Evolutionary conservation across 30 jellyfish, hydroid and myxozoan genomes (phyloP).

Genomic region (Pseudorhiza aurosa): DNA sequence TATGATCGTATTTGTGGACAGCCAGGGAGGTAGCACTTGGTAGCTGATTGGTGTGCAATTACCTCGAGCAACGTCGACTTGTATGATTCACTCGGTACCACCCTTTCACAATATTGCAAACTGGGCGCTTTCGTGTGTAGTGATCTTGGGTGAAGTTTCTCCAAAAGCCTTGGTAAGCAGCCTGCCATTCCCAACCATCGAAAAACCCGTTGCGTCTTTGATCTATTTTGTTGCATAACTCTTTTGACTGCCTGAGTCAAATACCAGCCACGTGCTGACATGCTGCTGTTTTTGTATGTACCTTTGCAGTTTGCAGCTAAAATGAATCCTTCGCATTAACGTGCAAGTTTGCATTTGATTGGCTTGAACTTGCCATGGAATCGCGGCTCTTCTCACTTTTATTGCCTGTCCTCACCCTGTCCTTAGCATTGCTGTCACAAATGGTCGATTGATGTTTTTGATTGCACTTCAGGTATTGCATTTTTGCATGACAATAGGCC

Average conservation of each 20-base stretch:
- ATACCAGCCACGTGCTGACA: neutral
- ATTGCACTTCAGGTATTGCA: neutral
- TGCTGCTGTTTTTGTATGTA: neutral
- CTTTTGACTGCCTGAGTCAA: constrained; percentile 23
- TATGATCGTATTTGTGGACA: constrained; percentile 4
- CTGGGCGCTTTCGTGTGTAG: constrained; percentile 11
- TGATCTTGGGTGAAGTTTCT: constrained; percentile 4
- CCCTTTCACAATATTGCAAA: neutral
- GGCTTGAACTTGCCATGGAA: neutral
- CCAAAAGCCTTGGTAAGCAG: constrained; percentile 28
- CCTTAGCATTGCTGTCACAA: neutral
- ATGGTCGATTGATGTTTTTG: constrained; percentile 1
- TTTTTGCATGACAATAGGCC: neutral
- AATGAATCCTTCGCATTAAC: neutral
- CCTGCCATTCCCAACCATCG: constrained; percentile 13
- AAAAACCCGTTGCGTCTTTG: neutral
- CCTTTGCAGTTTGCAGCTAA: constrained; percentile 9
- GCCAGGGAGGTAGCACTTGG: constrained; percentile 14
- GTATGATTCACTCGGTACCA: neutral
- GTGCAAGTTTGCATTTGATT: neutral
- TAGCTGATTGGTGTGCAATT: constrained; percentile 45
- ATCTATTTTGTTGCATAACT: neutral
- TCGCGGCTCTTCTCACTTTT: neutral
- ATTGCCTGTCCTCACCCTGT: neutral
- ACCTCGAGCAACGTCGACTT: constrained; percentile 24